These are phyloP conservation scores for Acholoe squamosa DNA, from an alignment of 2,888 invertebrate genomes.

Conservation along the genomic window DNA sequence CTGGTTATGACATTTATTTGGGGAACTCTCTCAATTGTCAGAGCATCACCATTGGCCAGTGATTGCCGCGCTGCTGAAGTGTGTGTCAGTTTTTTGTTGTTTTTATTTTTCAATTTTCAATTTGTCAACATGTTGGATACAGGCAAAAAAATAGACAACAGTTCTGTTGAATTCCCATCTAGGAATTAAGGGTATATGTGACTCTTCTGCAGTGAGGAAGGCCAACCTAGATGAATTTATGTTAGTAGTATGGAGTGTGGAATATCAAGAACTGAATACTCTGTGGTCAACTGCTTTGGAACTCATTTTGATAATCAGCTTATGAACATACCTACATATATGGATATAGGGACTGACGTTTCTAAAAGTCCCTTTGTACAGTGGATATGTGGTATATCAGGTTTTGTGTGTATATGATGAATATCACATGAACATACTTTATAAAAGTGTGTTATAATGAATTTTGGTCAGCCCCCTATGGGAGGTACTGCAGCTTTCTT, in stretches of 20 bases:
- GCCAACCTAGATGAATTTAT: neutral
- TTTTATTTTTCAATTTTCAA: neutral
- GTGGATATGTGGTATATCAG: slow-evolving; percentile 23
- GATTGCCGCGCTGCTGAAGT: neutral
- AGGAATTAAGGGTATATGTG: neutral
- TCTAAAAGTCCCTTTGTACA: neutral
- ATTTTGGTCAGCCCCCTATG: neutral
- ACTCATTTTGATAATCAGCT: slow-evolving; percentile 45
- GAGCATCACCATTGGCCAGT: neutral
- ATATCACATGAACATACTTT: neutral
- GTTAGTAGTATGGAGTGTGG: slow-evolving; percentile 8
- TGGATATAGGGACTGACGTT: neutral
- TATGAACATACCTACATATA: slow-evolving; percentile 25
- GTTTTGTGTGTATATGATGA: slow-evolving; percentile 41
- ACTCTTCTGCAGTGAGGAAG: neutral
- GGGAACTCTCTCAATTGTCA: neutral
- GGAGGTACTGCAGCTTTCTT: slow-evolving; percentile 42
- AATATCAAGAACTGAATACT: slow-evolving; percentile 35
- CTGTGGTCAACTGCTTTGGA: slow-evolving; percentile 54
- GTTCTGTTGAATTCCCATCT: slow-evolving; percentile 39
- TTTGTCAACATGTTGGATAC: slow-evolving; percentile 16
- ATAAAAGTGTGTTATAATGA: neutral
- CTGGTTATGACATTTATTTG: too few species aligned
- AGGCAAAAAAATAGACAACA: neutral
- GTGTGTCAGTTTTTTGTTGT: neutral